Evolutionary conservation across 1,140 invertebrate species (phyloP), one percentile per base, ranked within the genome.

Genomic region (Orchestia grillus): DNA sequence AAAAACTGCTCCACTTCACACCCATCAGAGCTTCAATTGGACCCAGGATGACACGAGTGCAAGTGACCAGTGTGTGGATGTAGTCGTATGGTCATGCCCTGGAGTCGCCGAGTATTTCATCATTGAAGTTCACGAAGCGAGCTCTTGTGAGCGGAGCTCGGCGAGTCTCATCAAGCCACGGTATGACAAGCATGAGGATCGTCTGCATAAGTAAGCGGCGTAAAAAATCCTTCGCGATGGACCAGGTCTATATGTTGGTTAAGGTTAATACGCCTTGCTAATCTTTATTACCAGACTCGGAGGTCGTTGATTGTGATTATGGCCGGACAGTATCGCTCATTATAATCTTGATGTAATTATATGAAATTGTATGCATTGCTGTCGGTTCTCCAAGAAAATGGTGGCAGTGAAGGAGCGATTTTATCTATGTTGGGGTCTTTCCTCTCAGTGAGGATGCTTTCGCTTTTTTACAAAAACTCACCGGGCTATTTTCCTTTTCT

Each of bases 301-400:
- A 40, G 44, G 92, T 94, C 92, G 92, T 94, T 94, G 92, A 94
- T 94, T 94, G 92, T 40, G 43, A 94, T 94, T 94, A 94, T 94
- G 92, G 44, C 8, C 92, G 16, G 44, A 94, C 92, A 94, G 47
- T 94, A 94, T 94, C 92, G 92, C 92, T 94, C 92, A 94, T 94
- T 94, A 94, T 94, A 94, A 94, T 94, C 92, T 47, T 94, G 92
- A 94, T 45, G 92, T 94, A 94, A 94, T 94, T 94, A 94, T 45
- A 94, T 94, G 92, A 94, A 47, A 94, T 94, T 45, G 92, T 44
- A 45, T 47, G 92, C 92, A 94, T 94, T 94, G 92, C 41, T 94
- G 43, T 45, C 43, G 44, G 92, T 94, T 94, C 92, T 94, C 44
- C 36, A 44, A 47, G 92, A 94, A 94, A 94, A 94, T 94, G 92